phyloP scores from a whole-genome alignment of 2,113 vertebrate species.

The Oreotragus oreotragus region DNA sequence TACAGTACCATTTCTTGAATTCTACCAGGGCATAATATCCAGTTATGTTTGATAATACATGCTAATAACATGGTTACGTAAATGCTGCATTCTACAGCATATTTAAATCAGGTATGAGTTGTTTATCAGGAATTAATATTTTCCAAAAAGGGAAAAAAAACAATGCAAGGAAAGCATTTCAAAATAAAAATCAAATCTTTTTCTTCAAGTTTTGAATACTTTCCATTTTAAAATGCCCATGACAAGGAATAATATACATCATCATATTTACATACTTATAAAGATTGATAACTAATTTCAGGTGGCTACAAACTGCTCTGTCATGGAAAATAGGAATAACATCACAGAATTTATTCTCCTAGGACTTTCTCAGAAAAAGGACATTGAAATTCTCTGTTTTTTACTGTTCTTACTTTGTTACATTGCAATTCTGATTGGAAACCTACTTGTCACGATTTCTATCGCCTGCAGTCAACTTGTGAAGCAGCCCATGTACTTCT shows the following conservation, averaged over 20 bases:
- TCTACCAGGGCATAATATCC: neutral
- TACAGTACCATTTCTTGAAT: neutral
- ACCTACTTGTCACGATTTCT: slow-evolving; percentile 20
- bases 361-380: slow-evolving; percentile 18
- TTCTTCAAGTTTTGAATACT: neutral
- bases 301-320: neutral
- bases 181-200: neutral
- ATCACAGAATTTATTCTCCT: slow-evolving; percentile 48
- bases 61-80: neutral
- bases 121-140: neutral
- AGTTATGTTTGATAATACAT: neutral
- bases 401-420: slow-evolving; percentile 35
- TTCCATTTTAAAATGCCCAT: neutral
- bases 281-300: neutral
- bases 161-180: neutral
- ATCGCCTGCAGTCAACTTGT: neutral
- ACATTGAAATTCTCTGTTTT: neutral
- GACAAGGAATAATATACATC: neutral
- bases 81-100: neutral
- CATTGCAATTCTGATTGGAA: slow-evolving; percentile 21
- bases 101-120: neutral
- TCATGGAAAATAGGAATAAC: slow-evolving; percentile 26
- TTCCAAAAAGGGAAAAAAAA: neutral
- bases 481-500: slow-evolving; percentile 41
- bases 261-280: neutral